Base-by-base conservation (phyloP, 2,113 vertebrate genomes). In the Poeciliopsis retropinna region DNA sequence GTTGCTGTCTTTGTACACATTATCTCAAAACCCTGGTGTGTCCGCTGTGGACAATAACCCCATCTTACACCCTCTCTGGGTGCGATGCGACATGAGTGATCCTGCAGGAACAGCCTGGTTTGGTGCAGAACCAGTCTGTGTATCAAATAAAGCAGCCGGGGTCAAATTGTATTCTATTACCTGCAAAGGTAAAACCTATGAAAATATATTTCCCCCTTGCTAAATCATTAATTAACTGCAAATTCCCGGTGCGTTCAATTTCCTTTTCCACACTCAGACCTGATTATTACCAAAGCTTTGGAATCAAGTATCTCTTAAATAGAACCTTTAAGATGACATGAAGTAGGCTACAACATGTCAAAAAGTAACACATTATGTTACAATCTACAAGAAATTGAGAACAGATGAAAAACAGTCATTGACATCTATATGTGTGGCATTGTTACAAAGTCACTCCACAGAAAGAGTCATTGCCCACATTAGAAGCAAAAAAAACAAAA, bases 81-180 rank as follows among this genome's bases (percentile, higher is more conserved):
- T 97, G 32, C 93, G 96, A 68, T 98, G 97, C 91, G 97, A 99
- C 62, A 89, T 93, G 75, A 94, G 92, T 3, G 98, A 98, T 72
- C 93, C 95, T 29, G 93, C 95, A 37, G 91, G 87, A 65, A 97
- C 95, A 3, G 92, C 82, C 64, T 99, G 98, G 97, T 79, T 98
- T 7, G 97, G 97, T 75, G 96, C 95, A 80, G 96, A 98, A 82
- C 94, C 95, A 1, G 71, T 96, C 77, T 91, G 79, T 76, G 66
- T 78, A 61, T 91, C 76, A 29, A 92, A 70, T 79, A 94, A 93
- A 83, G 76, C 95, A 41, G 89, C 91, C 25, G 96, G 95, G 0
- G 79, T 97, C 64, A 95, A 93, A 72, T 88, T 99, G 1, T 93
- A 95, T 78, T 86, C 80, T 0, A 87, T 98, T 68, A 95, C 87